A percentile compares a stretch with the other conserved stretches of the same genome.
Conservation (phyloP, 2,888 invertebrate species). For the Synanthedon vespiformis region DNA sequence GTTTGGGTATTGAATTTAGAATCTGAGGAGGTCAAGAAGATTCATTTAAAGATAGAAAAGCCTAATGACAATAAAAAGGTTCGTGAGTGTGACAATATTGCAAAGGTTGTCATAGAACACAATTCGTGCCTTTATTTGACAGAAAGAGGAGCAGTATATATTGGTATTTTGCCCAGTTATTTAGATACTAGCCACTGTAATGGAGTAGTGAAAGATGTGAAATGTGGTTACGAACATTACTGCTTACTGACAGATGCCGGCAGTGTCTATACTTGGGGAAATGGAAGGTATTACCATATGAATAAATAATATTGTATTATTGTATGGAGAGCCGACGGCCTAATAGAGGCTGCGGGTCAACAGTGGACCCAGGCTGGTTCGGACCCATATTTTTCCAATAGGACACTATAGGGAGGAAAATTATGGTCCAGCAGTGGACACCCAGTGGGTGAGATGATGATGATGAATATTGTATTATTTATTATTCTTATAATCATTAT, state of each 20-base stretch:
- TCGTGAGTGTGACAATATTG: conserved; percentile 19
- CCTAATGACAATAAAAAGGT: conserved; percentile 20
- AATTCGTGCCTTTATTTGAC: conserved; percentile 36
- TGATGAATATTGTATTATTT: no score
- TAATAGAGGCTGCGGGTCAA: no score
- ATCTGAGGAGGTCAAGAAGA: conserved; percentile 18
- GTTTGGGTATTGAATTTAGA: conserved; percentile 36
- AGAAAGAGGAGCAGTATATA: conserved; percentile 54
- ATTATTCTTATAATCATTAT: background rate
- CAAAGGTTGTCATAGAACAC: conserved; percentile 28
- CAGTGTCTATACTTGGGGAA: conserved; percentile 84
- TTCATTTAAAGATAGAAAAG: conserved; percentile 25
- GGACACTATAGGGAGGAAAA: no score
- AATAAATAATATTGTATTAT: no score
- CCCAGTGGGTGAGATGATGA: no score
- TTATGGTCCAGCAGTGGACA: no score
- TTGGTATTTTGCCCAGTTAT: conserved; percentile 70
- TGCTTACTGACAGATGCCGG: conserved; percentile 78
- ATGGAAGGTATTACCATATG: conserved; percentile 74
- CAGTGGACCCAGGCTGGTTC: no score
- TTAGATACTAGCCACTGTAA: conserved; percentile 64
- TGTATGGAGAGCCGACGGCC: no score
- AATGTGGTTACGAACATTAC: conserved; percentile 86
- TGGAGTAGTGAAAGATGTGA: conserved; percentile 72
- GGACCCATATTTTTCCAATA: no score